Base-by-base conservation (phyloP, 1,140 invertebrate species). In the Harpegnathos saltator region DNA sequence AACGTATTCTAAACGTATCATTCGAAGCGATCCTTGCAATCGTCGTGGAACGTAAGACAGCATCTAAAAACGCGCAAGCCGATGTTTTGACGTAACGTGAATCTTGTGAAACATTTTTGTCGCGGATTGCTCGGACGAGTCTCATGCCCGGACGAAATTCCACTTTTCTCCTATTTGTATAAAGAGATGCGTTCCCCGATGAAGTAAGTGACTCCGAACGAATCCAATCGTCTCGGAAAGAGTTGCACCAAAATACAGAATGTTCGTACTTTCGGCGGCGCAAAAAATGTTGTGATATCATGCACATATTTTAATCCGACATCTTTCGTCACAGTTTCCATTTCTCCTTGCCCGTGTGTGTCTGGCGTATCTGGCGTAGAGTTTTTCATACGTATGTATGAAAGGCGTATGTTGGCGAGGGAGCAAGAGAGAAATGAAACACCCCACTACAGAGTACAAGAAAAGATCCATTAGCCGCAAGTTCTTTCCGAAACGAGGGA, bases 401-500 rank as follows among this genome's bases (percentile, higher is more conserved):
- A 1, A 4, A 58, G 1, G 29, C 5, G 29, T 33, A 5, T 33
- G 29, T 33, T 33, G 29, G 5, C 1, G 29, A 24, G 56, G 56
- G 5, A 58, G 56, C 0, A 58, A 15, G 0, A 0, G 56, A 3
- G 56, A 5, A 11, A 44, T 9, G 38, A 44, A 44, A 44, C 38
- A 44, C n/a, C n/a, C n/a, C n/a, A n/a, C n/a, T n/a, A 0, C 38
- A 44, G 0, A 44, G 38, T 44, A 9, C 3, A 44, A 44, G 3
- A 11, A n/a, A 44, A 3, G 38, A 44, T 33, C 29, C 29, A 33
- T 44, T 63, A 19, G 48, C 11, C 5, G 15, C 15, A 24, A 66
- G 56, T 59, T 82, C 50, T 44, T 48, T 33, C 26, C 52, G 58
- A 29, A 48, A 52, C 52, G 74, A 69, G 12, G 54, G 56, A 82